Conservation (phyloP, 2,113 vertebrate genomes). For the Myiopsitta monachus region DNA sequence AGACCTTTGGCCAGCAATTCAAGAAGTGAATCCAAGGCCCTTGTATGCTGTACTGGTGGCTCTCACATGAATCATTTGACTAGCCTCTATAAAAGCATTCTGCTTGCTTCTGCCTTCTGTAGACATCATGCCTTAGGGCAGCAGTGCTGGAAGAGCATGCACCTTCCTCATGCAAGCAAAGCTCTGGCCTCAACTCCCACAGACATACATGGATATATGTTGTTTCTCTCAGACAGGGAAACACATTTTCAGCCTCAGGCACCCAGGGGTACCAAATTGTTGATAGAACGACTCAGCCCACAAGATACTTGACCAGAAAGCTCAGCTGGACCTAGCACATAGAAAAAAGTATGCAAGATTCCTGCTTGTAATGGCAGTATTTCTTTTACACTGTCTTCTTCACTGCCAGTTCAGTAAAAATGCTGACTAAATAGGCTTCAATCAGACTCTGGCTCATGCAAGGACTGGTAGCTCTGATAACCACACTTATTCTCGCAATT, state of each 20-base stretch:
- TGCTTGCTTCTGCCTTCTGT: not conserved
- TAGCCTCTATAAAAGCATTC: not conserved
- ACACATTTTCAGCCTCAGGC: not conserved
- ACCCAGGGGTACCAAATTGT: not conserved
- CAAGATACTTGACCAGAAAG: not conserved
- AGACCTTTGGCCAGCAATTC: not conserved
- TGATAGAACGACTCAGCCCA: not conserved
- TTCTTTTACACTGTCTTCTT: not conserved
- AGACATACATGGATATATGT: not conserved
- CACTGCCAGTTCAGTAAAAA: not conserved
- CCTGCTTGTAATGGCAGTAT: not conserved
- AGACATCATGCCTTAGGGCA: not conserved
- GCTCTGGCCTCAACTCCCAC: not conserved
- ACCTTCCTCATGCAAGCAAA: not conserved
- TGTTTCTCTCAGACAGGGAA: not conserved
- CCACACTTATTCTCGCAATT: not conserved
- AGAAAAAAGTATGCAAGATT: not conserved
- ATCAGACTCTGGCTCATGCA: not conserved
- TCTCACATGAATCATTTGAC: not conserved
- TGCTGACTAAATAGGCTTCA: not conserved
- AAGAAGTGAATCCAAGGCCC: not conserved
- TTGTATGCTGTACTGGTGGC: not conserved
- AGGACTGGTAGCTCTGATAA: not conserved
- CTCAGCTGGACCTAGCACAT: not conserved
- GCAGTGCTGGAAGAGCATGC: not conserved